Evolutionary conservation across 2,113 vertebrate species (phyloP).

Genomic region (Charadrius vociferus): DNA sequence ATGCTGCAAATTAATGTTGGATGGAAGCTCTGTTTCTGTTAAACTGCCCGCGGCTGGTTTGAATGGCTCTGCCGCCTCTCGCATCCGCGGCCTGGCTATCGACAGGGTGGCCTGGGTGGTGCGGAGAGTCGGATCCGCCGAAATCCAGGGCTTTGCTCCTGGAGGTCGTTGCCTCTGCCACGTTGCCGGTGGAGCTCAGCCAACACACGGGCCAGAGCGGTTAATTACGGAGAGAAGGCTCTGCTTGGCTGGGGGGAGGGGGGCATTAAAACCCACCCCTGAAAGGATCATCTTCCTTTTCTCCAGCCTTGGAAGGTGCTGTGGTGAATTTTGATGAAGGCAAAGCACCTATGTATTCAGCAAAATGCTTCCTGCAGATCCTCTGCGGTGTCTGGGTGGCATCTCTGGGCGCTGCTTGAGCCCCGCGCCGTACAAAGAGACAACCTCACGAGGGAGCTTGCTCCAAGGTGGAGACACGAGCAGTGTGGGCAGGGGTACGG

Average conservation of each 20-base stretch:
- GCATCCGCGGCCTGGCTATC: background rate
- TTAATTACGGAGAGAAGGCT: background rate
- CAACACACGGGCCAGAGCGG: background rate
- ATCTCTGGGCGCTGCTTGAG: fast-evolving
- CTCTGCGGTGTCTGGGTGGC: background rate
- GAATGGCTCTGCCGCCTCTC: constrained; percentile 9
- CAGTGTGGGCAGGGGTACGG: fast-evolving
- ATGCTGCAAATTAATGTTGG: constrained; percentile 72
- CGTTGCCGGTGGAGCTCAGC: background rate
- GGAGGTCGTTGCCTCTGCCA: background rate
- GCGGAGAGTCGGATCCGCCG: background rate
- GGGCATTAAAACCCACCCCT: background rate
- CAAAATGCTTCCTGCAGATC: background rate
- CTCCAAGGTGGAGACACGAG: background rate
- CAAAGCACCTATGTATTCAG: background rate
- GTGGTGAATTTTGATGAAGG: constrained; percentile 43
- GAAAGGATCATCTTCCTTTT: constrained; percentile 14
- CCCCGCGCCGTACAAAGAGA: fast-evolving
- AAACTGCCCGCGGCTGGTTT: constrained; percentile 53
- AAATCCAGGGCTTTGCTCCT: background rate
- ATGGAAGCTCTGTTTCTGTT: constrained; percentile 41
- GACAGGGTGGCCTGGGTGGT: background rate
- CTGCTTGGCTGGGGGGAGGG: background rate
- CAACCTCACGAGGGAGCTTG: background rate
- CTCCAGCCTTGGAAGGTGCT: background rate